A percentile compares a stretch with the other conserved stretches of the same genome.
These are phyloP conservation scores for Micronycteris hirsuta DNA, from an alignment of 2,113 vertebrate species.

Conservation along the genomic window DNA sequence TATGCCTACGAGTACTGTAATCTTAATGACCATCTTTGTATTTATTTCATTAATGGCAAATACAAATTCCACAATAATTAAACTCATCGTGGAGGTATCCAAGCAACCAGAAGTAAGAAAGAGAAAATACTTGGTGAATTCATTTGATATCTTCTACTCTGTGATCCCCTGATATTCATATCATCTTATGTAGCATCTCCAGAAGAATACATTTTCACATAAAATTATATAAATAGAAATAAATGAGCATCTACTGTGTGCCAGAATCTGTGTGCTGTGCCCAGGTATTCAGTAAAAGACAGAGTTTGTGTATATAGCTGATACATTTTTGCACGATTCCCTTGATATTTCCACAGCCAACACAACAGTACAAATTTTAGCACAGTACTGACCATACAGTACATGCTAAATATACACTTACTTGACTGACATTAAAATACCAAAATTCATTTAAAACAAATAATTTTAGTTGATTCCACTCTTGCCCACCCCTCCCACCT, in stretches of 20 bases:
- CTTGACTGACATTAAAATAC: slow-evolving; percentile 1
- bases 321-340: background rate
- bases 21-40: background rate
- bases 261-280: background rate
- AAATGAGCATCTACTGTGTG: background rate
- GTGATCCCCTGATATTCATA: background rate
- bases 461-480: slow-evolving; percentile 22
- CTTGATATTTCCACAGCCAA: background rate
- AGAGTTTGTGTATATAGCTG: background rate
- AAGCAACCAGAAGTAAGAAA: slow-evolving; percentile 18
- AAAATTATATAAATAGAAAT: background rate
- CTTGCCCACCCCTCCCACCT: background rate
- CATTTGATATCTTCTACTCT: background rate
- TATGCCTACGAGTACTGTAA: background rate
- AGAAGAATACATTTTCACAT: background rate
- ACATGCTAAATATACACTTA: background rate
- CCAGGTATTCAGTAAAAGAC: background rate
- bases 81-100: background rate
- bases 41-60: slow-evolving; percentile 1
- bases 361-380: background rate
- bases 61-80: background rate
- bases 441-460: slow-evolving; percentile 29
- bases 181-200: background rate
- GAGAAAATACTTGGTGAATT: background rate
- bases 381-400: background rate